Base-by-base conservation (phyloP, 2,113 vertebrate species). In the Campylorhamphus procurvoides region DNA sequence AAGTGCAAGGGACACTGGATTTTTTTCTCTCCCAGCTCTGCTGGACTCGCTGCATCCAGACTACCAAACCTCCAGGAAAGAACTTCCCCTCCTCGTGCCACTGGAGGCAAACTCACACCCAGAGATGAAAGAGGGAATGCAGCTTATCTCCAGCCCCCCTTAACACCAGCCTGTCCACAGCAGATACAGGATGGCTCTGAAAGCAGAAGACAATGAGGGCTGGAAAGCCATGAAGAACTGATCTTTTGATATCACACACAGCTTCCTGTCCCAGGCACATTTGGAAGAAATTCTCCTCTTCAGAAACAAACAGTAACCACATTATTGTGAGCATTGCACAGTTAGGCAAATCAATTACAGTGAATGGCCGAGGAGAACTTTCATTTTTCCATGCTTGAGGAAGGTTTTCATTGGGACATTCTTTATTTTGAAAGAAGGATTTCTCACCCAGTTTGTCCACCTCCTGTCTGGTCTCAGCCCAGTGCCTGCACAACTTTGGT, bases 401-500 rank as follows among this genome's bases (percentile, higher is more conserved):
- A 44, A 86, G 44, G 10, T n/a, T 87, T 78, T 53, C 25, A 62
- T 64, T 5, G 4, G 47, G 37, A 40, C 9, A 66, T 18, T 17
- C 10, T 2, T 7, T 66, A 3, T 59, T 87, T 31, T 11, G 14
- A 46, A 52, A 47, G 17, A 50, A 74, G 13, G 8, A 14, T 72
- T 87, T 68, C 44, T 64, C 13, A 12, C 49, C 29, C 18, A 12
- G 8, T 40, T 63, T n/a, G 25, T 20, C 39, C 73, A 37, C 23
- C 59, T 42, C 63, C 64, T 29, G 28, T 25, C 64, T 33, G 35
- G 10, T 75, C 47, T 9, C 58, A 69, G 82, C 72, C 66, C 14
- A 1, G 37, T 14, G 12, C 35, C n/a, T 22, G 49, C 69, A n/a
- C 2, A 1, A 6, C 4, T 0, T 25, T 14, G 39, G 49, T 0